Base-by-base conservation (phyloP, 2,888 invertebrate genomes). In the Deladenus siricidicola region DNA sequence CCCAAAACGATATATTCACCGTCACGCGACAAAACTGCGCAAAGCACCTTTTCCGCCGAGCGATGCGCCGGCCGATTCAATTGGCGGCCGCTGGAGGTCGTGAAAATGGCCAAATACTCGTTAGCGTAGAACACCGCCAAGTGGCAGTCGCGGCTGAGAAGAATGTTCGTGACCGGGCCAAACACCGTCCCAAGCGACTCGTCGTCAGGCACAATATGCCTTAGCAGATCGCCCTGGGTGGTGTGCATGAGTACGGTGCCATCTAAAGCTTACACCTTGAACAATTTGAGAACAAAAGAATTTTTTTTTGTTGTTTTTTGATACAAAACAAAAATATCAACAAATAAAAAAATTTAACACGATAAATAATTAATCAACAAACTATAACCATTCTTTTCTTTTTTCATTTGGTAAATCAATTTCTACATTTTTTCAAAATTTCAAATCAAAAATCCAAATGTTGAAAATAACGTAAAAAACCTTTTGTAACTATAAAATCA, bases 1-100 rank as follows among this genome's bases (percentile, higher is more conserved):
- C 92, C 96, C 72, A 93, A 89, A 86, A 94, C 90, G 81, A 98
- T 85, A 83, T 96, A 98, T 84, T 98, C 96, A 69, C 98, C 98
- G 83, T 98, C 96, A 60, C 96, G 87, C 70, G 92, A 94, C 80
- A 96, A 51, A 21, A 68, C 55, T 4, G 70, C 62, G 50, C 65
- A 69, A 10, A 68, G 54, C 42, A 68, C 62, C 51, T 58, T 42
- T 39, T 71, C 69, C 26, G 52, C 44, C 10, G 53, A 63, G 28
- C 49, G 49, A 47, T 61, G 54, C 4, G 56, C 39, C 3, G 63
- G 64, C 48, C 69, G 63, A 30, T 71, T 65, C 23, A 75, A 58
- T 26, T 60, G 66, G 29, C 71, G 56, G 21, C 75, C 78, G n/a
- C n/a, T n/a, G 19, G 72, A 68, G n/a, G 74, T 62, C 4, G 77